Base-by-base conservation (phyloP, 37 sponge, comb jelly and placozoan genomes). In the Tethya wilhelma region DNA sequence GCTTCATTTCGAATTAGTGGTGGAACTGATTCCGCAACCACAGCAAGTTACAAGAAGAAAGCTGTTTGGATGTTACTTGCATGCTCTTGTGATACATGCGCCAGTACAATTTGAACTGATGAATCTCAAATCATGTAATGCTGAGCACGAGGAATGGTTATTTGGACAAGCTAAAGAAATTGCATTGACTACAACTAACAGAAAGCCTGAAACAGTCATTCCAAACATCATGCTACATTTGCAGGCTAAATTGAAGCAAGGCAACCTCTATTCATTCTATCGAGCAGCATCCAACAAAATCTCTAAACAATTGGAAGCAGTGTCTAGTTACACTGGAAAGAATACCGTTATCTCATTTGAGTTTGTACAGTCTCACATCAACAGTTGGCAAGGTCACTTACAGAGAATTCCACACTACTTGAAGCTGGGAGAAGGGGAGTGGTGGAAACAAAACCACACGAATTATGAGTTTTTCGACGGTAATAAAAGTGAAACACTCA, bases 81-180 rank as follows among this genome's bases (percentile, higher is more conserved):
- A 63, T 40, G 77, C 75, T 36, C 9, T 74, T 31, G 40, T 23
- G 0, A 30, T 55, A 29, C 75, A 74, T 58, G 57, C 75, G 30
- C 58, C 75, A 57, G 25, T 8, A 4, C 75, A 74, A 41, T 33
- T 57, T 58, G 75, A 74, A 28, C 30, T 74, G 1, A 31, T 74
- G 5, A 40, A 41, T 22, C 46, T 74, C 4, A 57, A 57, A 28
- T n/a, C 64, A 63, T n/a, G 29, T 0, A 77, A 77, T 40, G 63
- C 64, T 3, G 77, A 77, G 44, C 37, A 58, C 26, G 77, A 77
- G 44, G 77, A 62, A 38, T 31, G 77, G 20, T 30, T 77, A 20
- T 64, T 77, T 63, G 77, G 49, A 57, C 63, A 57, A 43, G 77
- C 77, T 25, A 77, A 64, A 22, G 25, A 9, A 56, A 74, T 74